Evolutionary conservation across 2,113 vertebrate species (phyloP).

Genomic region (Pheucticus melanocephalus): DNA sequence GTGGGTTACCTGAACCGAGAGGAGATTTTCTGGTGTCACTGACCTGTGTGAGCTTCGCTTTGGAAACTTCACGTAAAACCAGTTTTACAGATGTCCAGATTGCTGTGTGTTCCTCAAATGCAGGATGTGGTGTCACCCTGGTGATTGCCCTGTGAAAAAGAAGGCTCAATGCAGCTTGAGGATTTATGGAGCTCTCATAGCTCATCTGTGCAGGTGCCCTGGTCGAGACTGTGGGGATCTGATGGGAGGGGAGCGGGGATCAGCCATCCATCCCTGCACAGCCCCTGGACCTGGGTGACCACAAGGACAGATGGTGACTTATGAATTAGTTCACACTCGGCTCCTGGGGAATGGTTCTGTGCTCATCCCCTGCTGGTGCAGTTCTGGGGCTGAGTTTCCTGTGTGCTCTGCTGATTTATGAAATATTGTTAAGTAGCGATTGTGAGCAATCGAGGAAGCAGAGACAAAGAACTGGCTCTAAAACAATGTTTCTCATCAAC

Average conservation of each 20-base stretch:
- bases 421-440: rapidly evolving
- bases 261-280: rapidly evolving
- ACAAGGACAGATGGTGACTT: neutral
- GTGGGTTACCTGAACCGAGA: neutral
- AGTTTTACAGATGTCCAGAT: neutral
- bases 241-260: neutral
- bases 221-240: rapidly evolving
- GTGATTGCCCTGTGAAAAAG: neutral
- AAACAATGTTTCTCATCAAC: neutral
- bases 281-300: rapidly evolving
- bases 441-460: neutral
- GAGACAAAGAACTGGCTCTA: neutral
- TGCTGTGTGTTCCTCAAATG: neutral
- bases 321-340: neutral
- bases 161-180: neutral
- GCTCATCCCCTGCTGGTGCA: neutral
- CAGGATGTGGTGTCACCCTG: neutral
- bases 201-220: neutral
- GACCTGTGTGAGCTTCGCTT: neutral
- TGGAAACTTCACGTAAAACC: neutral
- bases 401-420: neutral
- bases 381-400: neutral
- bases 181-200: neutral
- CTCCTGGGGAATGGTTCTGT: neutral
- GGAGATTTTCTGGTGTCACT: neutral